Conservation (phyloP, 2,797 vertebrate species). For the Zalophus californianus region DNA sequence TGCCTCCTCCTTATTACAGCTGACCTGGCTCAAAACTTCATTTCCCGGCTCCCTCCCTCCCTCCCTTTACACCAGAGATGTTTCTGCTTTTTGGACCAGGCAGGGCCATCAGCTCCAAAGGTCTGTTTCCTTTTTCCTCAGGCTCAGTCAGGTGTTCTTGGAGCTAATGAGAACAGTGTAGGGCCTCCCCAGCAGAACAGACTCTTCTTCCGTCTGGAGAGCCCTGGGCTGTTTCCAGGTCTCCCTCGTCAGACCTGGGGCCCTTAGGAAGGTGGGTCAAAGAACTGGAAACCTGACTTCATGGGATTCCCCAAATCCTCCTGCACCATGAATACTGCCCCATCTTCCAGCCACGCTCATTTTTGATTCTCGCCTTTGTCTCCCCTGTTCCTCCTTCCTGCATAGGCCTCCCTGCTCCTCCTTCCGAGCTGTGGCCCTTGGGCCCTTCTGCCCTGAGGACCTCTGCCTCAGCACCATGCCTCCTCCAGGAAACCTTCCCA, state of each 20-base stretch:
- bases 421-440: background rate
- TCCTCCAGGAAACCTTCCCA: background rate
- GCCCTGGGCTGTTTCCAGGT: background rate
- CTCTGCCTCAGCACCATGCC: background rate
- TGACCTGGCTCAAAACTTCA: background rate
- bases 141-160: background rate
- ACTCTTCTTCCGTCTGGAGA: background rate
- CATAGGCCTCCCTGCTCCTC: background rate
- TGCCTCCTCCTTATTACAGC: background rate
- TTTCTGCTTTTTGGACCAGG: background rate
- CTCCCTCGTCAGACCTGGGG: background rate
- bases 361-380: background rate
- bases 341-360: background rate
- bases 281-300: background rate
- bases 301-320: background rate
- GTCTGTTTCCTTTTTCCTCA: background rate
- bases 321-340: background rate
- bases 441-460: background rate
- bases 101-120: background rate
- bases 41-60: background rate
- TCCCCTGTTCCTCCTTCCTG: background rate
- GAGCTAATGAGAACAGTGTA: background rate
- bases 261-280: background rate
- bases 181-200: background rate
- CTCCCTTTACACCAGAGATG: rapidly evolving